These are phyloP conservation scores for Campylomormyrus tamandua DNA, from an alignment of 2,113 vertebrate species.

Conservation along the genomic window DNA sequence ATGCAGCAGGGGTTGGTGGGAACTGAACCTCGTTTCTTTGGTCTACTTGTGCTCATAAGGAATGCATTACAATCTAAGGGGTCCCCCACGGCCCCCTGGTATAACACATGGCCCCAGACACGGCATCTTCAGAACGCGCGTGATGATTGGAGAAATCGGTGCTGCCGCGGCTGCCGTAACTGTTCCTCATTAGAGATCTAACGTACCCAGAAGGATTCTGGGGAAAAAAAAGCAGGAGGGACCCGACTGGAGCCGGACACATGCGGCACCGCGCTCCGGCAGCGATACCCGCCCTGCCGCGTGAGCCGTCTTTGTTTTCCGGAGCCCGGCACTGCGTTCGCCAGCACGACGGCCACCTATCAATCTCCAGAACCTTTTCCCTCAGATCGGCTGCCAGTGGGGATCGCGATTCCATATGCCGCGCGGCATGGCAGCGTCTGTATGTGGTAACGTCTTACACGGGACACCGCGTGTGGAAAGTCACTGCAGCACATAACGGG, in stretches of 20 bases:
- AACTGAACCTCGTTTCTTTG: constrained; percentile 64
- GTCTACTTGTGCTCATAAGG: constrained; percentile 45
- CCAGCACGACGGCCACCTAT: constrained; percentile 22
- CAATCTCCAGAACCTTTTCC: constrained; percentile 16
- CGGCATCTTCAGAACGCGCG: neutral
- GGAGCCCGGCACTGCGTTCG: neutral
- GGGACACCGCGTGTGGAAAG: neutral
- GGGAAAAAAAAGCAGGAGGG: constrained; percentile 26
- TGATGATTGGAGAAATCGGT: neutral
- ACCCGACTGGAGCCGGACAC: constrained; percentile 29
- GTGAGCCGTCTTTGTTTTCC: neutral
- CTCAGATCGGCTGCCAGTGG: constrained; percentile 40
- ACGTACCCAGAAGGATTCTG: neutral
- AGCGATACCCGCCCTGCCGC: neutral
- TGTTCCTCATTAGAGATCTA: neutral
- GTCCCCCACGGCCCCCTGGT: constrained; percentile 39
- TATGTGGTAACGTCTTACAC: neutral
- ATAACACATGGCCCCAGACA: constrained; percentile 46
- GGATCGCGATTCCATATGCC: neutral
- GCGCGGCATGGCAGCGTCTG: neutral
- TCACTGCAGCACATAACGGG: neutral
- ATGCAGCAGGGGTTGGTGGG: constrained; percentile 42
- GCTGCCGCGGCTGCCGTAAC: neutral
- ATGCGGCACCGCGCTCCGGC: neutral
- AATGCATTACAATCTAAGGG: constrained; percentile 46